Evolutionary conservation across 2,888 invertebrate species (phyloP), one percentile per base, ranked within the genome.

Genomic region (Siphonodentalium dalli): DNA sequence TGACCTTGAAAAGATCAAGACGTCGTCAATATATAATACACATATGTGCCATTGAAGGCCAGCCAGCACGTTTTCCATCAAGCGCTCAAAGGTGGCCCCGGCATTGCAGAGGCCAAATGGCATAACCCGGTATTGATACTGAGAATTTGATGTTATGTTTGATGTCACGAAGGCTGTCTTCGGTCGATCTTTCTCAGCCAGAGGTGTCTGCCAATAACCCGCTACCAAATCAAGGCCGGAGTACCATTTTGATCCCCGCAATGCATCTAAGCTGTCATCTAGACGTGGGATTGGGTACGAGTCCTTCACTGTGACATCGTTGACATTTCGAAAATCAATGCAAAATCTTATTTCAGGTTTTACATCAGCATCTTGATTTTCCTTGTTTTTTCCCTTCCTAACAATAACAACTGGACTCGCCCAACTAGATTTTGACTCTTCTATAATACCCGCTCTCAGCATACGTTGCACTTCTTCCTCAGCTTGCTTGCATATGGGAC

Each of bases 51-150:
- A 41, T 24, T 24, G 26, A 2, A 50, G 24, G 1, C 41, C 34
- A 3, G 18, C 18, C n/a, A 45, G 18, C 1, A 45, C 45, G 13
- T 35, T 15, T 6, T 23, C 35, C 13, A 45, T 24, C 6, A 33
- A 35, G 6, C 37, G 18, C 34, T 41, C 29, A 15, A 34, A 43
- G 2, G 26, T 34, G 1, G 35, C 37, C 1, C 35, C 35, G 3
- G 29, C 43, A 18, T 37, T 39, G 21, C 35, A 34, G 13, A 50
- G 42, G n/a, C 50, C 43, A 20, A 42, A 43, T 13, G 42, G 50
- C n/a, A 49, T 23, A 8, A 11, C 18, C 3, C 13, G 26, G 6
- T 28, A 43, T 21, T 50, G 43, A 24, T 28, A 49, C 1, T 35
- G 24, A n/a, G 27, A 34, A 20, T 26, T 21, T 15, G 35, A 27